phyloP scores from a whole-genome alignment of 2,113 vertebrate genomes.

The Apaloderma vittatum region DNA sequence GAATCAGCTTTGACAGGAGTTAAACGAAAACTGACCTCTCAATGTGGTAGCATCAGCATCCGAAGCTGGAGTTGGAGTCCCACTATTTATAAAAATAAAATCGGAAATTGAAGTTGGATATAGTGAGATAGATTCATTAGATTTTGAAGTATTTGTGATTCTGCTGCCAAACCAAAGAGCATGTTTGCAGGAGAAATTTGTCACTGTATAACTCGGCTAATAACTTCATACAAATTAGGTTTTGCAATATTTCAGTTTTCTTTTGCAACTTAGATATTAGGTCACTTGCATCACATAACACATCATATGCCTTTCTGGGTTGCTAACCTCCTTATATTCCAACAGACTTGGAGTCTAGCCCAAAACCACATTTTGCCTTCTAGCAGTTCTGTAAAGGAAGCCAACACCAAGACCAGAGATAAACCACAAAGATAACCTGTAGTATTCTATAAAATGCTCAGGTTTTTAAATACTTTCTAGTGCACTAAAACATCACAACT shows the following conservation, averaged over 20 bases:
- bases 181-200: background rate
- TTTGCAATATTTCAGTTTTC: background rate
- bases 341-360: background rate
- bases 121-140: background rate
- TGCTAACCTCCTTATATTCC: background rate
- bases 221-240: background rate
- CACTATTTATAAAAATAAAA: slow-evolving; percentile 58
- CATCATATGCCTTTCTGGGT: background rate
- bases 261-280: background rate
- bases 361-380: background rate
- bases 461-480: background rate
- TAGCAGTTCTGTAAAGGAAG: background rate
- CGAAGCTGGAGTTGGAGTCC: slow-evolving; percentile 60
- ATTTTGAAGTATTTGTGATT: background rate
- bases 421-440: background rate
- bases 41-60: slow-evolving; percentile 64
- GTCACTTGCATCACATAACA: background rate
- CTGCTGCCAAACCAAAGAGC: background rate
- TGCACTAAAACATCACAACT: background rate
- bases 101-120: slow-evolving; percentile 17
- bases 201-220: background rate
- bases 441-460: background rate
- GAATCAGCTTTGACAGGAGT: background rate
- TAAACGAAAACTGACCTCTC: slow-evolving; percentile 74
- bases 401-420: background rate